These are phyloP conservation scores for Sanderia malayensis DNA, from an alignment of 30 jellyfish, hydroid and myxozoan genomes.

Conservation along the genomic window DNA sequence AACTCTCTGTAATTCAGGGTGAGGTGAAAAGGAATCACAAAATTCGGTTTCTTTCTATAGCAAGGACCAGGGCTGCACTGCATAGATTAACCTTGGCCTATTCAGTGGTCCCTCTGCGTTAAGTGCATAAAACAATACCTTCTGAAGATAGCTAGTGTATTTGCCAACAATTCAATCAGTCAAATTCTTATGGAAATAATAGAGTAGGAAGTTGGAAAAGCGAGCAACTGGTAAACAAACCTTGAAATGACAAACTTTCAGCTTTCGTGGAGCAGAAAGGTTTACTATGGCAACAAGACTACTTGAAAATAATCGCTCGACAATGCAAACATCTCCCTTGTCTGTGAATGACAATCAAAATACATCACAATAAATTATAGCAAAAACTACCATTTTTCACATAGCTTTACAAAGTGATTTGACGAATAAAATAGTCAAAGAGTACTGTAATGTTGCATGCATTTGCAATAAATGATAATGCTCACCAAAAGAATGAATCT, in stretches of 20 bases:
- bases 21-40: too few relatives aligned
- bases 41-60: too few relatives aligned
- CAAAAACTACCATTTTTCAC: not conserved
- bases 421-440: not conserved
- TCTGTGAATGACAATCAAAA: slow-evolving; percentile 45
- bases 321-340: slow-evolving; percentile 96
- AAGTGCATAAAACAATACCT: not conserved
- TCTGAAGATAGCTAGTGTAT: not conserved
- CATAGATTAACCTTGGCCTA: too few relatives aligned
- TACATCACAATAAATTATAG: not conserved
- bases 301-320: slow-evolving; percentile 91
- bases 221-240: slow-evolving; percentile 7
- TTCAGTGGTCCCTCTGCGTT: too few relatives aligned
- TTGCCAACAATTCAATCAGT: too few relatives aligned
- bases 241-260: slow-evolving; percentile 97
- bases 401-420: not conserved
- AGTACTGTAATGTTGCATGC: not conserved
- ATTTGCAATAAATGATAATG: not conserved
- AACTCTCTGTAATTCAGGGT: too few relatives aligned
- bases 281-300: slow-evolving; percentile 95
- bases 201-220: not conserved
- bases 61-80: too few relatives aligned
- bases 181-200: not conserved
- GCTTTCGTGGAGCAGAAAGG: slow-evolving; percentile 95
- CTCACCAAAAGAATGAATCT: slow-evolving; percentile 92